phyloP scores from a whole-genome alignment of 2,888 invertebrate species.

The Orgyia antiqua region DNA sequence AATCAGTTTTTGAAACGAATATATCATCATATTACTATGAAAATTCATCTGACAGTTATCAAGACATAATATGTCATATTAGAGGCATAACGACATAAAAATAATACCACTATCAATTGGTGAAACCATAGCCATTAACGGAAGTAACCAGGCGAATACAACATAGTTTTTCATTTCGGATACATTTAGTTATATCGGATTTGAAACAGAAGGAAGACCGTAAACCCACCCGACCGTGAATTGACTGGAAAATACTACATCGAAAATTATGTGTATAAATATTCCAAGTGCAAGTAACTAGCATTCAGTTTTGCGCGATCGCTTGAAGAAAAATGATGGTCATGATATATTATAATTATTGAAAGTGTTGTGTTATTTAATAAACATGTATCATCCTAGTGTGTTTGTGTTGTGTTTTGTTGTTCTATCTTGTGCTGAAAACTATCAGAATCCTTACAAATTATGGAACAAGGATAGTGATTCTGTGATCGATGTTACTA shows the following conservation, averaged over 20 bases:
- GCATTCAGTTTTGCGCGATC: slow-evolving; percentile 74
- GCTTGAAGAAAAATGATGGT: slow-evolving; percentile 70
- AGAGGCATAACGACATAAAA: slow-evolving; percentile 41
- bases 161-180: slow-evolving; percentile 48
- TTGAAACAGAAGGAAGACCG: slow-evolving; percentile 52
- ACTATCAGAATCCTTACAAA: slow-evolving; percentile 55
- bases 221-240: slow-evolving; percentile 59
- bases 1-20: no score
- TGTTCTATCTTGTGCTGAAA: slow-evolving; percentile 37
- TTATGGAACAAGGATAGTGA: slow-evolving; percentile 56
- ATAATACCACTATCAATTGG: slow-evolving; percentile 43
- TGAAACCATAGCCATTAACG: slow-evolving; percentile 60
- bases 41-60: slow-evolving; percentile 22
- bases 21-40: no score
- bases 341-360: slow-evolving; percentile 37
- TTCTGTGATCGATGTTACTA: slow-evolving; percentile 55
- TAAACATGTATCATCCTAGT: slow-evolving; percentile 45
- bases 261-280: slow-evolving; percentile 72
- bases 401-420: slow-evolving; percentile 49
- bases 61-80: slow-evolving; percentile 26
- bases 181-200: slow-evolving; percentile 57
- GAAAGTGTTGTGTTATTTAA: slow-evolving; percentile 61
- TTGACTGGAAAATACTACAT: slow-evolving; percentile 67
- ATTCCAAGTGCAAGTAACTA: slow-evolving; percentile 57
- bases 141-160: slow-evolving; percentile 55